Conservation (phyloP, 2,113 vertebrate species). For the Hirundichthys speculiger region DNA sequence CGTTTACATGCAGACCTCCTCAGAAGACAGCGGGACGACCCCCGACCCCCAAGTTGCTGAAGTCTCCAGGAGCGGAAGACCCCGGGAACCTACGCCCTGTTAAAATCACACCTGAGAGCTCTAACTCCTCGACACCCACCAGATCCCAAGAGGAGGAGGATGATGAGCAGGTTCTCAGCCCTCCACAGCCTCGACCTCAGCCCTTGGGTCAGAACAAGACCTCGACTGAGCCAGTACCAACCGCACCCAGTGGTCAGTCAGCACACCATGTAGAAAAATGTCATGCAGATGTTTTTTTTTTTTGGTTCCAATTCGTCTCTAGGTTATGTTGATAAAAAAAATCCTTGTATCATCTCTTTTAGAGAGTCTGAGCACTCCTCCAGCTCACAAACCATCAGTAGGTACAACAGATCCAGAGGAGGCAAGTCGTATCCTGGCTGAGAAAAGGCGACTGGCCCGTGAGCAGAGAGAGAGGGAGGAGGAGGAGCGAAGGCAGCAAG, state of each 20-base stretch:
- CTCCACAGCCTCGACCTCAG: conserved; percentile 65
- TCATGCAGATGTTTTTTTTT: background rate
- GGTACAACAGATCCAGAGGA: conserved; percentile 94
- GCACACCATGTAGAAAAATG: background rate
- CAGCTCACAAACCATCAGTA: conserved; percentile 81
- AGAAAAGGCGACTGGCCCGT: conserved; percentile 92
- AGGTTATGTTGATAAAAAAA: background rate
- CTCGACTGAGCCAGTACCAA: conserved; percentile 27
- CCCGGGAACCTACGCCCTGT: conserved; percentile 90
- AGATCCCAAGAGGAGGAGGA: conserved; percentile 32
- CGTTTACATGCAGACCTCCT: conserved; percentile 68
- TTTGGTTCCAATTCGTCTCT: background rate
- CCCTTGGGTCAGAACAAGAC: conserved; percentile 65
- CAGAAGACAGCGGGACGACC: conserved; percentile 82
- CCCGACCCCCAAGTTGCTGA: conserved; percentile 83
- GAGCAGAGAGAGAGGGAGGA: conserved; percentile 93
- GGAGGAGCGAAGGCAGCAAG: conserved; percentile 83
- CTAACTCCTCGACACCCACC: conserved; percentile 23
- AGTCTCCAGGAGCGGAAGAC: conserved; percentile 77
- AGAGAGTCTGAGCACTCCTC: conserved; percentile 61
- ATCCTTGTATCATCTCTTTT: background rate
- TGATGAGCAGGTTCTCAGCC: conserved; percentile 54
- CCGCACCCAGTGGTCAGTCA: conserved; percentile 30
- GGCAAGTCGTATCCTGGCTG: conserved; percentile 89
- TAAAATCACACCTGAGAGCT: conserved; percentile 78